Evolutionary conservation across 2,888 invertebrate genomes (phyloP).

Genomic region (Scelioninae gen. 2): DNA sequence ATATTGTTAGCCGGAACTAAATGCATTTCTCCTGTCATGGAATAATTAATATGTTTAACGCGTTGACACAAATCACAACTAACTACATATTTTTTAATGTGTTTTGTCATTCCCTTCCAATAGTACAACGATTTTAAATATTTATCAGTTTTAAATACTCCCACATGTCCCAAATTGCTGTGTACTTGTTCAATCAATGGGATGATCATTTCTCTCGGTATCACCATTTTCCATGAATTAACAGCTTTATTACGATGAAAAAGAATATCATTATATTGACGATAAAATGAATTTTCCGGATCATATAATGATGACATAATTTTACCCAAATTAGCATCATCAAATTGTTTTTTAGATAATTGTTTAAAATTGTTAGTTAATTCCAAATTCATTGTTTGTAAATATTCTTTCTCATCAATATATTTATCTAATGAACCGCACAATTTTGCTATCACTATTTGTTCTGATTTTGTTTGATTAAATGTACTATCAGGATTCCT

Average conservation of each 20-base stretch:
- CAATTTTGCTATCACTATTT: conserved; percentile 4
- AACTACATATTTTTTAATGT: conserved; percentile 13
- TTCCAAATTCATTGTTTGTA: conserved; percentile 6
- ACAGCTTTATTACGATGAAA: conserved; percentile 7
- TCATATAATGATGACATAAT: conserved; percentile 9
- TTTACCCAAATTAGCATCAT: neutral
- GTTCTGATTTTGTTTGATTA: conserved; percentile 2
- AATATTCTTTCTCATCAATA: conserved; percentile 1
- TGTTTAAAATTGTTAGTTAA: neutral
- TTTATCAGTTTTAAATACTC: conserved; percentile 6
- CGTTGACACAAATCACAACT: conserved; percentile 30
- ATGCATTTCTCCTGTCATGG: conserved; percentile 15
- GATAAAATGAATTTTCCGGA: neutral
- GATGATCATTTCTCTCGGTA: conserved; percentile 13
- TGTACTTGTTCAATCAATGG: conserved; percentile 12
- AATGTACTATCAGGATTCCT: conserved; percentile 7
- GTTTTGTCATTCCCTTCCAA: conserved; percentile 28
- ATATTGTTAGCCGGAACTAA: too few relatives aligned
- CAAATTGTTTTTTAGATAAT: conserved; percentile 6
- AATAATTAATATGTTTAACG: conserved; percentile 19
- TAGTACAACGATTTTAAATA: conserved; percentile 19
- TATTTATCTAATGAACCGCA: conserved; percentile 4
- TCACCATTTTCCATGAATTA: conserved; percentile 12
- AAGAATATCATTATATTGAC: conserved; percentile 10
- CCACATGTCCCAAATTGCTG: conserved; percentile 24